Conservation (phyloP, 1,140 invertebrate species). For the Aphelinus certus region DNA sequence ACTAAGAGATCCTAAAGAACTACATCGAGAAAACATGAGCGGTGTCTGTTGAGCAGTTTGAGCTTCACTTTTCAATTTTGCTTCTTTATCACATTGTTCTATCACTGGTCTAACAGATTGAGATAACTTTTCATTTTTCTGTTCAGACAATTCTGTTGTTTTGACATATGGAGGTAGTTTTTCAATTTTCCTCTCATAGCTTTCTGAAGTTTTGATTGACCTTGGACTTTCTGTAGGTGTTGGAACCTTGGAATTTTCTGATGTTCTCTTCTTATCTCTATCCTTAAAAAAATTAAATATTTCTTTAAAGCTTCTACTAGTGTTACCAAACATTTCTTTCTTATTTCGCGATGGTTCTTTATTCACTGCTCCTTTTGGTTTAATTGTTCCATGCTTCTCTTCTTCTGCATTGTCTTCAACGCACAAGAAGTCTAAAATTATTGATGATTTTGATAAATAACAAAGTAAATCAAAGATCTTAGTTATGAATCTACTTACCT, state of each 20-base stretch:
- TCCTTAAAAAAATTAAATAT: conserved; percentile 40
- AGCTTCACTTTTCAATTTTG: conserved; percentile 17
- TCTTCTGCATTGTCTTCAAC: conserved; percentile 22
- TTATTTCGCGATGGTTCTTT: conserved; percentile 29
- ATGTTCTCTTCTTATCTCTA: conserved; percentile 33
- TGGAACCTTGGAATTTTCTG: conserved; percentile 22
- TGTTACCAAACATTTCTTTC: conserved; percentile 34
- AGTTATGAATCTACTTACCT: conserved; percentile 11
- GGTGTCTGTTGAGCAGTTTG: conserved; percentile 80
- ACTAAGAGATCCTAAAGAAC: conserved; percentile 88
- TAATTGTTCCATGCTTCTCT: conserved; percentile 13
- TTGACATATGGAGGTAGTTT: conserved; percentile 10
- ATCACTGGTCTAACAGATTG: not conserved
- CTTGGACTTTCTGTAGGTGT: no score
- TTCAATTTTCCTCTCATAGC: not conserved
- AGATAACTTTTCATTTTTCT: conserved; percentile 19
- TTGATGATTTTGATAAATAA: not conserved
- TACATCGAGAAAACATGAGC: conserved; percentile 92
- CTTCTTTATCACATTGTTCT: conserved; percentile 33
- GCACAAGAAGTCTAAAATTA: conserved; percentile 19
- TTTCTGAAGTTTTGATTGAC: not conserved
- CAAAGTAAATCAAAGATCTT: not conserved
- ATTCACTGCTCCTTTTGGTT: conserved; percentile 17
- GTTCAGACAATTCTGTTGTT: conserved; percentile 4
- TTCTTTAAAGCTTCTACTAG: conserved; percentile 36